A percentile compares a stretch with the other conserved stretches of the same genome.
Evolutionary conservation across 2,888 invertebrate species (phyloP).

Genomic region (Lissonota sp.): DNA sequence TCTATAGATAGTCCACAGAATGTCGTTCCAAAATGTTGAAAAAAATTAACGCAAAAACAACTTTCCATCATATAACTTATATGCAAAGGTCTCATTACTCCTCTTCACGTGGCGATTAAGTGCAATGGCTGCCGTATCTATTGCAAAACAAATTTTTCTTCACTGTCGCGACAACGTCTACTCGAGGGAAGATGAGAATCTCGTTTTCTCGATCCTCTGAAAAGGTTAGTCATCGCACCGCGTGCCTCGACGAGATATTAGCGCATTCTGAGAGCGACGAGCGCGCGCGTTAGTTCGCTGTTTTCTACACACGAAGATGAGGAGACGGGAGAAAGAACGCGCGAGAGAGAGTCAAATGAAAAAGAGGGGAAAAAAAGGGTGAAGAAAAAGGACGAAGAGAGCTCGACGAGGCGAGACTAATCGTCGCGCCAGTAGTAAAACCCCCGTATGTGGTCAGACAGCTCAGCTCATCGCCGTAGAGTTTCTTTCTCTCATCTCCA

Average conservation of each 20-base stretch:
- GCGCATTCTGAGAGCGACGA: conserved; percentile 21
- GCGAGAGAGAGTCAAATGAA: conserved; percentile 15
- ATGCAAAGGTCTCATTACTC: too few relatives aligned
- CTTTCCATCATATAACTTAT: too few relatives aligned
- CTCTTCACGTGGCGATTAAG: too few relatives aligned
- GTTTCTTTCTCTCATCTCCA: conserved; percentile 1
- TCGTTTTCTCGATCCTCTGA: conserved; percentile 18
- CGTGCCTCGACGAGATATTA: conserved; percentile 37
- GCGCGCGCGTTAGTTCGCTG: neutral
- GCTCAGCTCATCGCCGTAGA: neutral
- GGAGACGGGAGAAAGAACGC: conserved; percentile 26
- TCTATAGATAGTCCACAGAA: too few relatives aligned
- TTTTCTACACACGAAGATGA: neutral
- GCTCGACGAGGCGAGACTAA: conserved; percentile 30
- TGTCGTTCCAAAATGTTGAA: too few relatives aligned
- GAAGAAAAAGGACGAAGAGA: conserved; percentile 10
- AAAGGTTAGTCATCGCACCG: conserved; percentile 46
- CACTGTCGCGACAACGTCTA: conserved; percentile 17
- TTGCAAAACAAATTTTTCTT: conserved; percentile 40
- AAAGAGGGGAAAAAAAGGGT: conserved; percentile 22
- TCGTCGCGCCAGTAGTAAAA: conserved; percentile 49
- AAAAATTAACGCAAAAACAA: too few relatives aligned
- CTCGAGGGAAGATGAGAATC: conserved; percentile 14
- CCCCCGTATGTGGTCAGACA: conserved; percentile 54
- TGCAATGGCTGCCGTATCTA: neutral